Evolutionary conservation across 2,113 vertebrate genomes (phyloP), one percentile per base, ranked within the genome.

Genomic region (Camelus bactrianus): DNA sequence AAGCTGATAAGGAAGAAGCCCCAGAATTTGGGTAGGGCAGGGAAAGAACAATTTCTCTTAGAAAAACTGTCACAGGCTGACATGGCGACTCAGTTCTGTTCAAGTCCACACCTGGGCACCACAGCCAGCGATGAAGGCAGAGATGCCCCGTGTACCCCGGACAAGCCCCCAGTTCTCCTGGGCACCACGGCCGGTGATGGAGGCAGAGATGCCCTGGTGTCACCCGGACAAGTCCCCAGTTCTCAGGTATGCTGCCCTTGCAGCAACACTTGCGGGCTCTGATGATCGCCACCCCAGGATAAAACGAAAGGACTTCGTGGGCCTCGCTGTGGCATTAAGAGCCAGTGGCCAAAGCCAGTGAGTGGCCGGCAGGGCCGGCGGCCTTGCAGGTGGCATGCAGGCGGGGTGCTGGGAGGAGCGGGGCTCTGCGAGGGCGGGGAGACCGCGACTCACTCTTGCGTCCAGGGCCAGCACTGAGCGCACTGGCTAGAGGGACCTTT

Each of bases 131-230:
- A 5, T 2, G 30, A 14, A n/a, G 70, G 24, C 52, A 8, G 52
- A n/a, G 32, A 15, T 0, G 46, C 0, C 38, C 0, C 17, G 28
- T 16, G 3, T 46, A 35, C 2, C 17, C 14, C 0, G 10, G 48
- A 20, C 3, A 0, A 28, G 3, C 1, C 14, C 64, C 1, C 42
- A 1, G n/a, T 20, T n/a, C 42, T 48, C 81, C 11, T 0, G 52
- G 82, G n/a, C n/a, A 3, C 19, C 20, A 14, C 16, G 0, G 0
- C 0, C 2, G 0, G 46, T 2, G 19, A 5, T 2, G 22, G 12
- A 46, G 76, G 16, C 56, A 3, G 56, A 26, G 26, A 10, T 0
- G 60, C 15, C 30, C 0, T 42, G 38, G 38, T 42, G 38, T 42
- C 38, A 42, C 38, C 38, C 38, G 38, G 38, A 42, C 3, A 0